A percentile compares a stretch with the other conserved stretches of the same genome.
phyloP scores from a whole-genome alignment of 2,888 invertebrate genomes.

The Julus scandinavius region DNA sequence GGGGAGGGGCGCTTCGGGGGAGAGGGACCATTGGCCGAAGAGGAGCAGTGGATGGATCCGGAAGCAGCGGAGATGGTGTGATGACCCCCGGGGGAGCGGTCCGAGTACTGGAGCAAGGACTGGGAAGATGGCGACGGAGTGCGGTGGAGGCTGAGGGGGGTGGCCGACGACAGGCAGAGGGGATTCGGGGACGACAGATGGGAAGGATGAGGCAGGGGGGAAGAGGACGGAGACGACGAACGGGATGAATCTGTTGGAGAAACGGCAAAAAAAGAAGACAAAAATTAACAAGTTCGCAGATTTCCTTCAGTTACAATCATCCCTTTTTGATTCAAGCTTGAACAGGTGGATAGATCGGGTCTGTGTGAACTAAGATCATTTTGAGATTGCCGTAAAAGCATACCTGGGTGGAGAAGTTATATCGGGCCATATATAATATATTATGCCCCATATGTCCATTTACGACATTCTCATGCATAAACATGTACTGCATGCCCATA shows the following conservation, averaged over 20 bases:
- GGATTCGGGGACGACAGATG: conserved; percentile 53
- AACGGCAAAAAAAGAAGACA: not conserved
- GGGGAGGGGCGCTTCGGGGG: conserved; percentile 64
- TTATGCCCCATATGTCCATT: no score
- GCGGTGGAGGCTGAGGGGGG: conserved; percentile 52
- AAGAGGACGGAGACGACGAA: conserved; percentile 53
- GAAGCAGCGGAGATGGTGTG: conserved; percentile 12
- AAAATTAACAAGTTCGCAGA: not conserved
- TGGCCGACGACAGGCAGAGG: conserved; percentile 52
- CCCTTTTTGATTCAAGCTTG: no score
- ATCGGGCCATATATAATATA: no score
- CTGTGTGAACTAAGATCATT: no score
- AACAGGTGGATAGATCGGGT: no score
- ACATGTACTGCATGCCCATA: no score
- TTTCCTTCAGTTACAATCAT: not conserved
- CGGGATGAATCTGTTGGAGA: conserved; percentile 53
- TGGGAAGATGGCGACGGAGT: conserved; percentile 50
- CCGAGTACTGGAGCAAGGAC: not conserved
- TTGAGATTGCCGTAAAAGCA: no score
- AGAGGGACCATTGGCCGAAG: conserved; percentile 52
- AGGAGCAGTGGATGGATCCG: conserved; percentile 36
- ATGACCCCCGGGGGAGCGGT: not conserved
- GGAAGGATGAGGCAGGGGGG: conserved; percentile 44
- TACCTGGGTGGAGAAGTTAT: no score
- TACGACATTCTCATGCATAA: no score